Base-by-base conservation (phyloP, 2,113 vertebrate species). In the Pomatorhinus ruficollis region DNA sequence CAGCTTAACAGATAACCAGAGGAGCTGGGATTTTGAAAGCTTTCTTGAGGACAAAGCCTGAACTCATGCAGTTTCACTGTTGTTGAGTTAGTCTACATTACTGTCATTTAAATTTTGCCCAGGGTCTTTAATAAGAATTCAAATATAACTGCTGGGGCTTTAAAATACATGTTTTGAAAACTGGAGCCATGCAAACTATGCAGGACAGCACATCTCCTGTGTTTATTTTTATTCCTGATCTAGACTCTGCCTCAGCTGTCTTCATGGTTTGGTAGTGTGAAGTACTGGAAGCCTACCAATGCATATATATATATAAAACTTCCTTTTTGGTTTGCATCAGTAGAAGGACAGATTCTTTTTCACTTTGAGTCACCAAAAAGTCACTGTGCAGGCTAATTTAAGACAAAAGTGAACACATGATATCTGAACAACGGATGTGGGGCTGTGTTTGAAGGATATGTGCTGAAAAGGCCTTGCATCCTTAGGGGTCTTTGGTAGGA, bases 161-260 rank as follows among this genome's bases (percentile, higher is more conserved):
- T 81, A 7, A 94, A 90, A 89, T 84, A 84, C 2, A 3, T 79
- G 25, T 61, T 87, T 87, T 15, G 83, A 88, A 92, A 91, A 68
- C 6, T 33, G 17, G 56, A 94, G 60, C 74, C 84, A 95, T 94
- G 56, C 53, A 64, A 92, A 83, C 66, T 80, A 93, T 86, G 82
- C 68, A 75, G 90, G 72, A 71, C 84, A 92, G 82, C 39, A 40
- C 86, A 89, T 93, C 80, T 96, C 71, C 61, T 64, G 35, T 53
- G 74, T 49, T 95, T 96, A 94, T 94, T 93, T 96, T 97, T 93
- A 86, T 81, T 71, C 57, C 70, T 80, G 47, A 91, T 80, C 71
- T 76, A 94, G 88, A 64, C 64, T 90, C 82, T 76, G 39, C 60
- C 80, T 95, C 95, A 95, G 95, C 93, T 96, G 93, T 96, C 93